Conservation (phyloP, 2,888 invertebrate genomes). For the Melinaea menophilus region DNA sequence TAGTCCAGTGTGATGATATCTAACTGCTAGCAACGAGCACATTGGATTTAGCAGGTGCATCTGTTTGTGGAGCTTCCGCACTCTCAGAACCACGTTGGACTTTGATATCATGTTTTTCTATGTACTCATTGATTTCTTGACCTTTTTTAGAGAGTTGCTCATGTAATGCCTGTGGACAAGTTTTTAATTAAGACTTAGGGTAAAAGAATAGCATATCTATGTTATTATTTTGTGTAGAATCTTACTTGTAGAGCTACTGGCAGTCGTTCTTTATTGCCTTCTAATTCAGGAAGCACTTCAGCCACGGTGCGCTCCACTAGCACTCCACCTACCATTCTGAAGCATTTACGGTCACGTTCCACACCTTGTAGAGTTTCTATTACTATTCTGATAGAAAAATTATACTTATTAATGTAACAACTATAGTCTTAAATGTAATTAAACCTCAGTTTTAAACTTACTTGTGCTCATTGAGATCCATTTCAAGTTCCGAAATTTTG, state of each 20-base stretch:
- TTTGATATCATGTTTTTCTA: constrained; percentile 92
- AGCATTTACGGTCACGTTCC: constrained; percentile 91
- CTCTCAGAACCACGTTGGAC: constrained; percentile 76
- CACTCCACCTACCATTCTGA: constrained; percentile 95
- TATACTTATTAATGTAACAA: not conserved
- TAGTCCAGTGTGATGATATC: not conserved
- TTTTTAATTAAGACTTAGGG: too few species aligned
- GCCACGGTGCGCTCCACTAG: constrained; percentile 94
- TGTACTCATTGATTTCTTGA: constrained; percentile 92
- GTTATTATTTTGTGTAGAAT: not conserved
- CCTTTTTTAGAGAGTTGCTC: constrained; percentile 92
- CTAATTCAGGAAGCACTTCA: constrained; percentile 91
- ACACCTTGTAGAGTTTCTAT: constrained; percentile 94
- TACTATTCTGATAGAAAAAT: constrained; percentile 84
- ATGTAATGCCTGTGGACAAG: constrained; percentile 19
- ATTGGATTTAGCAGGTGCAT: constrained; percentile 63
- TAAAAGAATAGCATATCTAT: not conserved
- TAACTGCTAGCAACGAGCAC: constrained; percentile 74
- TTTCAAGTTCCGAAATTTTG: constrained; percentile 94
- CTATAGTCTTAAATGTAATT: not conserved
- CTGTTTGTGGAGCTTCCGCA: constrained; percentile 41
- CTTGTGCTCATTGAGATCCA: constrained; percentile 98
- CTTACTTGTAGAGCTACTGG: constrained; percentile 83
- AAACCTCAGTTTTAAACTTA: constrained; percentile 62
- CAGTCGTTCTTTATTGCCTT: constrained; percentile 88